A percentile compares a stretch with the other conserved stretches of the same genome.
Evolutionary conservation across 2,113 vertebrate genomes (phyloP).

Genomic region (Sula dactylatra): DNA sequence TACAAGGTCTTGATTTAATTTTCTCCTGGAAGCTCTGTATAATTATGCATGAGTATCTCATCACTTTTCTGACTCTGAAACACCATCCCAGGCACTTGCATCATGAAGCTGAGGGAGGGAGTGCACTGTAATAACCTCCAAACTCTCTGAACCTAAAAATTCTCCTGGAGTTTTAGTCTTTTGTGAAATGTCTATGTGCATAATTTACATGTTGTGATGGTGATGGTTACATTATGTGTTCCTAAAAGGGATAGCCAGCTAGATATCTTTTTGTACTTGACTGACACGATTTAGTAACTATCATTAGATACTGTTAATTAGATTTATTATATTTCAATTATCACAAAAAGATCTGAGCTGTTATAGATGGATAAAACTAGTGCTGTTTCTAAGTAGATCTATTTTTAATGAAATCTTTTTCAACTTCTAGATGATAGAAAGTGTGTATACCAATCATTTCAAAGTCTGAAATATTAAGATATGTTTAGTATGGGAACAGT

Average conservation of each 20-base stretch:
- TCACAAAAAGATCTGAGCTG: background rate
- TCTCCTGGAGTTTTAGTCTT: background rate
- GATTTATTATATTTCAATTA: background rate
- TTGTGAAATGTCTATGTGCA: background rate
- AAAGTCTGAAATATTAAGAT: background rate
- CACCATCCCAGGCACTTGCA: background rate
- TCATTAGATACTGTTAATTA: background rate
- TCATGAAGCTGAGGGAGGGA: background rate
- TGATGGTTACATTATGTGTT: background rate
- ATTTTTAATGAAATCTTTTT: background rate
- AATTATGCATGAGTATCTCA: background rate
- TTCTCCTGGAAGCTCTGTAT: background rate
- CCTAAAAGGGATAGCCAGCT: background rate
- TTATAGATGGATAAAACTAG: background rate
- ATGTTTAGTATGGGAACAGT: background rate
- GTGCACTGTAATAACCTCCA: background rate
- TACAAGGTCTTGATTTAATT: constrained; percentile 16
- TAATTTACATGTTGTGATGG: background rate
- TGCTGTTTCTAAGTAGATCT: background rate
- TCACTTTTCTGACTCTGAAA: background rate
- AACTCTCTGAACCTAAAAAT: background rate
- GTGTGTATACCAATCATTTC: background rate
- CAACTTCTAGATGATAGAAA: background rate
- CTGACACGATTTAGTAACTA: background rate
- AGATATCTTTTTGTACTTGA: background rate